These are phyloP conservation scores for Rhinogobio ventralis DNA, from an alignment of 2,797 vertebrate species.

Conservation along the genomic window DNA sequence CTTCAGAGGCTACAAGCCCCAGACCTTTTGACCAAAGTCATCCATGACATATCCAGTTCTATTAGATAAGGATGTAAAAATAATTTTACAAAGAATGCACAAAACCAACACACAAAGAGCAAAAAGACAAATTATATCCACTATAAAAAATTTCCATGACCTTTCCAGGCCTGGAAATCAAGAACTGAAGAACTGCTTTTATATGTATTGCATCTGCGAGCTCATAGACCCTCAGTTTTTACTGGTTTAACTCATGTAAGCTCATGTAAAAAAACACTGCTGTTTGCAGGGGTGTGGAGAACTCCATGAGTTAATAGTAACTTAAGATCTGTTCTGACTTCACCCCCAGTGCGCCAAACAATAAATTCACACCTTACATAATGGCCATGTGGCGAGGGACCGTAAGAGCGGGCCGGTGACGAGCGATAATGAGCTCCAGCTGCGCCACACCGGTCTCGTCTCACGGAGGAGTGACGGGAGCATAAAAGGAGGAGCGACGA, in stretches of 20 bases:
- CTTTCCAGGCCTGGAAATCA: background rate
- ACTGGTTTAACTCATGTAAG: conserved; percentile 1
- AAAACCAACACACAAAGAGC: too few species aligned
- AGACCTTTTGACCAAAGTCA: background rate
- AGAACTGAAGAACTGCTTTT: background rate
- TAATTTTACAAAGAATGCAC: background rate
- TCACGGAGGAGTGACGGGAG: too few species aligned
- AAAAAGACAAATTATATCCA: background rate
- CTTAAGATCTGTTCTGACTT: background rate
- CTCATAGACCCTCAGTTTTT: background rate
- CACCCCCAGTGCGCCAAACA: conserved; percentile 7
- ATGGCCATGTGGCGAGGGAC: too few species aligned
- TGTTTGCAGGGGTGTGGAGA: conserved; percentile 3
- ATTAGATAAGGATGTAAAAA: background rate
- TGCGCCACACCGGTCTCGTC: too few species aligned
- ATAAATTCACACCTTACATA: conserved; percentile 39
- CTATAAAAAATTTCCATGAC: background rate
- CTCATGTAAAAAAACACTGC: conserved; percentile 8
- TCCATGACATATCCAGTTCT: background rate
- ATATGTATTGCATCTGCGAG: background rate
- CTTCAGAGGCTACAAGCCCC: background rate
- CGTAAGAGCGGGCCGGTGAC: too few species aligned
- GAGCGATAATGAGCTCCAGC: too few species aligned
- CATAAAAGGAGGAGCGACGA: too few species aligned
- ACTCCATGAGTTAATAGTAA: background rate